Conservation (phyloP, 2,113 vertebrate species). For the Bucco capensis region DNA sequence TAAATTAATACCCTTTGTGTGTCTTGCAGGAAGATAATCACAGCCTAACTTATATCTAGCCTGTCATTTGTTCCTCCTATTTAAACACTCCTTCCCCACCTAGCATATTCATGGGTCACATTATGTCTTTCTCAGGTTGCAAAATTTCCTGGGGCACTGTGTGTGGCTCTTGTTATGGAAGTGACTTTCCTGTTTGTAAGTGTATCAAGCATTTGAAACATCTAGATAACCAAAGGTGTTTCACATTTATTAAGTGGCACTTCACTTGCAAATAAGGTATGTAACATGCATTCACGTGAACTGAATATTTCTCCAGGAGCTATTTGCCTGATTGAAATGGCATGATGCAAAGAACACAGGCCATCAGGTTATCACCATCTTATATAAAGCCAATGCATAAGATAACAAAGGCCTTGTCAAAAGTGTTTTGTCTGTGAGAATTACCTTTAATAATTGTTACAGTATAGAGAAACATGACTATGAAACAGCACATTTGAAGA, state of each 20-base stretch:
- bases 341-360: background rate
- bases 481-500: background rate
- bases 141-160: background rate
- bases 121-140: background rate
- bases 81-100: slow-evolving; percentile 19
- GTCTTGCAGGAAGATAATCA: slow-evolving; percentile 8
- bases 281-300: background rate
- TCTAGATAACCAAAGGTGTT: slow-evolving; percentile 20
- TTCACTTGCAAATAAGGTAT: background rate
- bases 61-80: slow-evolving; percentile 27
- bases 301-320: background rate
- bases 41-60: background rate
- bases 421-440: background rate
- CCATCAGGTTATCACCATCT: background rate
- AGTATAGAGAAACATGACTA: background rate
- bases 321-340: background rate
- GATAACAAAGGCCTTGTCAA: background rate
- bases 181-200: slow-evolving; percentile 18
- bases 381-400: background rate
- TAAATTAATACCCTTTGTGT: background rate
- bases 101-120: background rate
- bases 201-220: slow-evolving; percentile 29
- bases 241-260: slow-evolving; percentile 27
- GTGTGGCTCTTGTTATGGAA: background rate
- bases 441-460: background rate